A percentile compares a stretch with the other conserved stretches of the same genome.
Evolutionary conservation across 2,888 invertebrate genomes (phyloP).

Genomic region (Trichogramma evanescens): DNA sequence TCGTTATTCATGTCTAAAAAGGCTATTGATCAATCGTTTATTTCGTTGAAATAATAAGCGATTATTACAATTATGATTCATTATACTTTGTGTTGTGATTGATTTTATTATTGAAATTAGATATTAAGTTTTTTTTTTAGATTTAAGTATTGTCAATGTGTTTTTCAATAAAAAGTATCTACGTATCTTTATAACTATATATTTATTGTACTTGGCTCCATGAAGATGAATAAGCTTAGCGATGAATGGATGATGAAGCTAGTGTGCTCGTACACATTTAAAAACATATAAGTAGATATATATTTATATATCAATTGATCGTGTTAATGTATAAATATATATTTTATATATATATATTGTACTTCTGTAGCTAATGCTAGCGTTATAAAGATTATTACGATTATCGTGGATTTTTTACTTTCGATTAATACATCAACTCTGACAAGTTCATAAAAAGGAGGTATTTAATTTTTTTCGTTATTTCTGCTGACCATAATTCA

Average conservation of each 20-base stretch:
- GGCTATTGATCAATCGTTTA: too few species aligned
- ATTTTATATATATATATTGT: too few species aligned
- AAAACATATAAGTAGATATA: neutral
- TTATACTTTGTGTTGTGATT: slow-evolving; percentile 7
- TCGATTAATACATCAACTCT: too few species aligned
- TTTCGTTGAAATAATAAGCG: neutral
- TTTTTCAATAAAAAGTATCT: neutral
- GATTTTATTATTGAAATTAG: slow-evolving; percentile 20
- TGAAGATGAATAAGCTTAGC: too few species aligned
- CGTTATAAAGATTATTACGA: too few species aligned
- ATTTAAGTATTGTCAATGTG: neutral
- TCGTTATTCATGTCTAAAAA: too few species aligned
- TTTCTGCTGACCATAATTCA: too few species aligned
- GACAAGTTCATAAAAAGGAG: too few species aligned
- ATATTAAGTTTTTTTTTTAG: neutral
- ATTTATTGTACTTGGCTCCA: neutral
- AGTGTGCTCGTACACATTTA: neutral
- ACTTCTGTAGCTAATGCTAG: too few species aligned
- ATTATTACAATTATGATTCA: slow-evolving; percentile 3
- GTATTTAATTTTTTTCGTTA: too few species aligned
- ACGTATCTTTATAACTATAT: neutral
- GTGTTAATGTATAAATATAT: neutral
- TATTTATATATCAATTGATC: slow-evolving; percentile 11
- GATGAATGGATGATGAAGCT: too few species aligned
- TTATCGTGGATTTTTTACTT: too few species aligned